Evolutionary conservation across 2,113 vertebrate species (phyloP).

Genomic region (Coracopsis vasa): DNA sequence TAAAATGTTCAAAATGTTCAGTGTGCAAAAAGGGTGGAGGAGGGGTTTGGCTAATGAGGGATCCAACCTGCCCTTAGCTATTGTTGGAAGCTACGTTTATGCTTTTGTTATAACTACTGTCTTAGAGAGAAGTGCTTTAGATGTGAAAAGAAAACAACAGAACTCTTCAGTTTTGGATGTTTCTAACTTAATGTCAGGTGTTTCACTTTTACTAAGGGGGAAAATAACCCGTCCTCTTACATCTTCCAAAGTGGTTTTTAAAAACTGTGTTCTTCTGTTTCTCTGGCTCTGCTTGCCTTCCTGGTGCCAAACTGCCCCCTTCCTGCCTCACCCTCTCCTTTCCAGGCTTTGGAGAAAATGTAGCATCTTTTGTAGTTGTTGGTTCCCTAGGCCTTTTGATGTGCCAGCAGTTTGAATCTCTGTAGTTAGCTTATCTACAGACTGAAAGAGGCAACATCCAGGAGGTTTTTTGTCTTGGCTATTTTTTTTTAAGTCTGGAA

Average conservation of each 20-base stretch:
- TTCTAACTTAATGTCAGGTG: not conserved
- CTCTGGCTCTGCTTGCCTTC: not conserved
- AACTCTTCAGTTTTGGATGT: not conserved
- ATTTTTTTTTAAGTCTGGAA: not conserved
- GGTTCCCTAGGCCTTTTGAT: not conserved
- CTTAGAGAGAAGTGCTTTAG: not conserved
- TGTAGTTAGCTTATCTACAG: not conserved
- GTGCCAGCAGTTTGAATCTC: not conserved
- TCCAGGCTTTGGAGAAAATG: not conserved
- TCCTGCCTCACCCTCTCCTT: not conserved
- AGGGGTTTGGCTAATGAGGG: not conserved
- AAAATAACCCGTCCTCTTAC: not conserved
- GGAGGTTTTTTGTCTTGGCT: not conserved
- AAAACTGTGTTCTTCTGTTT: not conserved
- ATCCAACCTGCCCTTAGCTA: not conserved
- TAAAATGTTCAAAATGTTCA: not conserved
- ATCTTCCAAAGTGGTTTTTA: not conserved
- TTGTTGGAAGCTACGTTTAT: not conserved
- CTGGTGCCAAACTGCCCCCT: not conserved
- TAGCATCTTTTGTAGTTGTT: not conserved
- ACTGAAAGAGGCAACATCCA: not conserved
- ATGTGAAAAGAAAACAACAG: not conserved
- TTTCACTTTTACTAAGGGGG: not conserved
- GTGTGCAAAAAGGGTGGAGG: not conserved
- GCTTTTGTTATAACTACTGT: not conserved